Conservation (phyloP, 2,113 vertebrate species). For the Phocoena phocoena region DNA sequence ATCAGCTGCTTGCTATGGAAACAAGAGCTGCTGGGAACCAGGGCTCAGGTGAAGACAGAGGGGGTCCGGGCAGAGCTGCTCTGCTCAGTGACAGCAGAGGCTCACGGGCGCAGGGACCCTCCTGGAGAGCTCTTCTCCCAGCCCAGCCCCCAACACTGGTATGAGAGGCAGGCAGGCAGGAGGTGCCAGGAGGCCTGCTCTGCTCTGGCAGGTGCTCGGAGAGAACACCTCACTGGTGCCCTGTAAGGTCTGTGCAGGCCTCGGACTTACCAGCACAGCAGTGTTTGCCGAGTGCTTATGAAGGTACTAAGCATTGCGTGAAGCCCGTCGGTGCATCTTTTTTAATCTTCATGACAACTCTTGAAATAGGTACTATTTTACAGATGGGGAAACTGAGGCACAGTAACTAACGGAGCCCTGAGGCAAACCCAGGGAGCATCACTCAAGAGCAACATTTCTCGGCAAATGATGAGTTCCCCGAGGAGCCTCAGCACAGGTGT, state of each 20-base stretch:
- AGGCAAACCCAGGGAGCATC: not conserved
- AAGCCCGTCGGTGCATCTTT: not conserved
- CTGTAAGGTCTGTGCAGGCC: not conserved
- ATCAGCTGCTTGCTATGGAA: not conserved
- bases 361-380: not conserved
- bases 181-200: not conserved
- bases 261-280: not conserved
- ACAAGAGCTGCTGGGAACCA: not conserved
- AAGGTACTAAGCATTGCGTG: too few relatives aligned
- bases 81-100: not conserved
- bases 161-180: not conserved
- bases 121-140: not conserved
- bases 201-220: not conserved
- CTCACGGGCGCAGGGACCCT: fast-evolving
- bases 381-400: not conserved
- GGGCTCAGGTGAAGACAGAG: not conserved
- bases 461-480: not conserved
- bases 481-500: not conserved
- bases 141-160: fast-evolving
- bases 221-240: not conserved
- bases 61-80: not conserved
- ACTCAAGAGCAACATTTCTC: not conserved
- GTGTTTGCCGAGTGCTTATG: not conserved
- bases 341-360: not conserved
- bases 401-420: not conserved